These are phyloP conservation scores for Malurus cyaneus DNA, from an alignment of 2,113 vertebrate genomes.

Conservation along the genomic window DNA sequence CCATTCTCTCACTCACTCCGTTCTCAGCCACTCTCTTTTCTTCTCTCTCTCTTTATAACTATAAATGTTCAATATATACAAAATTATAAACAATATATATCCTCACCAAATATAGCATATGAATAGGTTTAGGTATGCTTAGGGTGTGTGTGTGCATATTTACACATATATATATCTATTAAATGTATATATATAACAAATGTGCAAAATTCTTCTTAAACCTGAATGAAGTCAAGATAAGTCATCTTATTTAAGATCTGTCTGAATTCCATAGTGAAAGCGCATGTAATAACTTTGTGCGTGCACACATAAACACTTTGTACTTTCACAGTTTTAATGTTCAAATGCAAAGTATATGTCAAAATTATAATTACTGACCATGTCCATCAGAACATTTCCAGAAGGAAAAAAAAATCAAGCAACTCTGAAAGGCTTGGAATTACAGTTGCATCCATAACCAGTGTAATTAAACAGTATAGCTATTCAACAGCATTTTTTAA, in stretches of 20 bases:
- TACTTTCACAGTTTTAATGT: background rate
- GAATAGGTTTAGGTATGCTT: background rate
- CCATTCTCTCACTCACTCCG: background rate
- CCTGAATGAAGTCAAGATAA: background rate
- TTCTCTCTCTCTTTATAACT: background rate
- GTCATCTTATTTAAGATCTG: background rate
- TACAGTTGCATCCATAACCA: background rate
- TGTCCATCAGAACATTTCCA: slow-evolving; percentile 2
- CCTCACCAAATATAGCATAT: background rate
- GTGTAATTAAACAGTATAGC: slow-evolving; percentile 24
- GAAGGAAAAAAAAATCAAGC: background rate
- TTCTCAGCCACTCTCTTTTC: background rate
- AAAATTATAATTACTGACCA: background rate
- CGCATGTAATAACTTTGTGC: background rate
- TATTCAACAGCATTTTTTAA: slow-evolving; percentile 2
- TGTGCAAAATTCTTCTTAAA: background rate
- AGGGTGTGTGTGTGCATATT: background rate
- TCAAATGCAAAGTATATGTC: background rate
- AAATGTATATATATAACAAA: background rate
- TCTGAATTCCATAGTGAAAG: background rate
- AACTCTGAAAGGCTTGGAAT: slow-evolving; percentile 4
- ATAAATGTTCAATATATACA: background rate
- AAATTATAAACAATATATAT: background rate
- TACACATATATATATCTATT: background rate
- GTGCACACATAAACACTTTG: background rate